These are phyloP conservation scores for Pogonomyrmex californicus DNA, from an alignment of 1,140 invertebrate genomes.

Conservation along the genomic window DNA sequence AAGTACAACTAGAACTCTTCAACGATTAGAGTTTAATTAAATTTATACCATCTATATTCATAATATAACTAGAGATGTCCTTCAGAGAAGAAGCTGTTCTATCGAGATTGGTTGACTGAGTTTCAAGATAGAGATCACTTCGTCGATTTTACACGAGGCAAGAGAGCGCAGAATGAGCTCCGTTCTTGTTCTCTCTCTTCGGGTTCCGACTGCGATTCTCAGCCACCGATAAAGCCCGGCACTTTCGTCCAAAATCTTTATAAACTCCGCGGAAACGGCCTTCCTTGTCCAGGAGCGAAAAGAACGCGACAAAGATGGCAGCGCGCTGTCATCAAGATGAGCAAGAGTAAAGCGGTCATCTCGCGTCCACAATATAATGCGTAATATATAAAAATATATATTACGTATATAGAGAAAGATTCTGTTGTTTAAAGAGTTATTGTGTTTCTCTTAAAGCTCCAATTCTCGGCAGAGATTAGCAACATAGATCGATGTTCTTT, in stretches of 20 bases:
- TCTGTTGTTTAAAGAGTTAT: too few relatives aligned
- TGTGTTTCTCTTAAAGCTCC: too few relatives aligned
- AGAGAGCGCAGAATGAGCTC: background rate
- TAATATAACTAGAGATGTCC: conserved; percentile 28
- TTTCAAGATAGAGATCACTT: conserved; percentile 34
- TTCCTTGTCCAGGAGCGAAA: conserved; percentile 43
- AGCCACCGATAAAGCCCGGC: conserved; percentile 76
- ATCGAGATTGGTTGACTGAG: conserved; percentile 5
- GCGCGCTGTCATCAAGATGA: background rate
- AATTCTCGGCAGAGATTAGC: too few relatives aligned
- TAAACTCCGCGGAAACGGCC: conserved; percentile 77
- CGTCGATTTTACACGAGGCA: conserved; percentile 6
- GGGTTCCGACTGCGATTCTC: conserved; percentile 27
- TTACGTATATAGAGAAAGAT: conserved; percentile 37
- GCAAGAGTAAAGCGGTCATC: conserved; percentile 67
- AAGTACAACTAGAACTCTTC: conserved; percentile 11
- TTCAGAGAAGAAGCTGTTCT: conserved; percentile 29
- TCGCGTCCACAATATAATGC: conserved; percentile 78
- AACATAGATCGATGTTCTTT: too few relatives aligned
- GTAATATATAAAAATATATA: conserved; percentile 82
- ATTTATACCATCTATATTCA: conserved; percentile 38
- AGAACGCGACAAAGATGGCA: conserved; percentile 53
- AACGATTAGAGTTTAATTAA: conserved; percentile 45
- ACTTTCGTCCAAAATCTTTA: conserved; percentile 80
- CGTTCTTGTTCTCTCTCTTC: background rate